Base-by-base conservation (phyloP, 1,140 invertebrate species). In the Kradibia gibbosae region DNA sequence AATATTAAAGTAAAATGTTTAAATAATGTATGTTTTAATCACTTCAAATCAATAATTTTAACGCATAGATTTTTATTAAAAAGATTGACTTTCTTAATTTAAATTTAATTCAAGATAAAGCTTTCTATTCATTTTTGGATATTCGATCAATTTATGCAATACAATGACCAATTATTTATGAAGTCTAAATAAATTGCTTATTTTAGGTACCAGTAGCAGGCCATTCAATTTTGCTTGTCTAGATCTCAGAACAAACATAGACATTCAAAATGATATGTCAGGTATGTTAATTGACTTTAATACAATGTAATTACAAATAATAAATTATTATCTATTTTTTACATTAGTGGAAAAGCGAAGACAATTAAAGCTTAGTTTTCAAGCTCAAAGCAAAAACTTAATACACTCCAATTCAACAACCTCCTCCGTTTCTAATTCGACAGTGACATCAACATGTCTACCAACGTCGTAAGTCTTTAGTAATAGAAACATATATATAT, bases 301-400 rank as follows among this genome's bases (percentile, higher is more conserved):
- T 13, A 22, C 48, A 42, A n/a, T 60, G 0, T 42, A 34, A 42
- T 11, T 25, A n/a, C 39, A 77, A 22, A 22, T 70, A 70, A 65
- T 22, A 28, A 45, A 57, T 57, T 45, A n/a, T 80, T 82, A 60
- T 85, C 31, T 36, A 55, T 73, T 82, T 85, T 85, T 28, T 83
- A 8, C 34, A 85, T 28, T 83, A 85, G 80, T 82, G 85, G 91
- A 92, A 78, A 92, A 89, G 81, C 85, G 89, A 85, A 86, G 89
- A 83, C 88, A 90, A 71, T 85, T 92, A 67, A 91, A 91, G 81
- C 85, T 91, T 72, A 88, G 89, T 84, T 89, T 91, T 83, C 90
- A 88, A 84, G 75, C 86, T 5, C 89, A 90, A 82, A 83, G 86
- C 81, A 86, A 86, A 82, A 88, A 88, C 81, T 85, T 89, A 73